phyloP scores from a whole-genome alignment of 2,888 invertebrate species.

The Lochmaea crataegi region DNA sequence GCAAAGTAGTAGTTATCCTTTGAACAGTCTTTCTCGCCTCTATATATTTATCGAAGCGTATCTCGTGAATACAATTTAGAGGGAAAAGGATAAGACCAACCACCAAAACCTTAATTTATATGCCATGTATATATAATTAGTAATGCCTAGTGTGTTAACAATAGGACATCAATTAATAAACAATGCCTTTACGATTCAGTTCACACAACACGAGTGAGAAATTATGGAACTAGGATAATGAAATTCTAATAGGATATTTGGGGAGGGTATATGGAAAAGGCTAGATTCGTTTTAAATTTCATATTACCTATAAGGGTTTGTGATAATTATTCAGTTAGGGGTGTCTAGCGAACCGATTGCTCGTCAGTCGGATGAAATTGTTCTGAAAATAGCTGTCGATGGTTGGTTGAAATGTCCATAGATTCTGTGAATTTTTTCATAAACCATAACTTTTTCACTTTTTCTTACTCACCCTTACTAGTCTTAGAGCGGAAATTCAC shows the following conservation, averaged over 20 bases:
- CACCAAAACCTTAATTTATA: constrained; percentile 30
- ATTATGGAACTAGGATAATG: background rate
- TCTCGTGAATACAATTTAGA: constrained; percentile 22
- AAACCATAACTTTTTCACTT: too few species aligned
- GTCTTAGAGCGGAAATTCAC: too few species aligned
- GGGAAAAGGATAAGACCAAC: constrained; percentile 20
- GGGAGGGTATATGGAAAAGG: too few species aligned
- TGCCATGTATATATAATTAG: constrained; percentile 30
- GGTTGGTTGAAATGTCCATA: too few species aligned
- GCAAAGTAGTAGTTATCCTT: constrained; percentile 30
- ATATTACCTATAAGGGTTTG: too few species aligned
- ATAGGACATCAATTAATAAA: constrained; percentile 31
- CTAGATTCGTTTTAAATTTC: too few species aligned
- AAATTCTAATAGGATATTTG: background rate
- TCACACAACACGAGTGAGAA: constrained; percentile 10
- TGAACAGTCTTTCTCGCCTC: constrained; percentile 26
- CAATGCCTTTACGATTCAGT: constrained; percentile 21
- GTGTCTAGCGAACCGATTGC: too few species aligned
- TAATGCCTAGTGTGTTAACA: constrained; percentile 26
- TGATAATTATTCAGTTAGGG: too few species aligned
- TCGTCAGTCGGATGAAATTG: too few species aligned
- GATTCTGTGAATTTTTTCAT: too few species aligned
- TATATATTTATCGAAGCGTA: constrained; percentile 27
- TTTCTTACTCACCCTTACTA: too few species aligned
- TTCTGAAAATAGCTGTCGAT: too few species aligned